phyloP scores from a whole-genome alignment of 2,113 vertebrate species.

The Oreotrochilus melanogaster region DNA sequence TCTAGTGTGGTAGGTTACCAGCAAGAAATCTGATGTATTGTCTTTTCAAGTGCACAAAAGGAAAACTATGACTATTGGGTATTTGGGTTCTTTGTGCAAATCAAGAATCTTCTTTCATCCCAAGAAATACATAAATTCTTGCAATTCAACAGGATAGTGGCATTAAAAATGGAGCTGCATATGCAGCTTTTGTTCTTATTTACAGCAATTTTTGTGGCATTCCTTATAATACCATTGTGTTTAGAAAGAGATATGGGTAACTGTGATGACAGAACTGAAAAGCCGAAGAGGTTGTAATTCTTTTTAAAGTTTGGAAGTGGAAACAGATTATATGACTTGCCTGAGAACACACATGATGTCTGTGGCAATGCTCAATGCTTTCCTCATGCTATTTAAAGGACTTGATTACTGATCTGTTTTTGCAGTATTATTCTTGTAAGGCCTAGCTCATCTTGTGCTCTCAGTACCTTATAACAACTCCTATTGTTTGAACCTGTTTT shows the following conservation, averaged over 20 bases:
- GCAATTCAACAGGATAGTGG: background rate
- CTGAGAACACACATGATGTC: background rate
- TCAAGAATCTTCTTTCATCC: background rate
- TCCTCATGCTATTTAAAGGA: conserved; percentile 44
- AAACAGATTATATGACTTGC: background rate
- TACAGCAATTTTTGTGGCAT: background rate
- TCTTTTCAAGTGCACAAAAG: background rate
- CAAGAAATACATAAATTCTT: background rate
- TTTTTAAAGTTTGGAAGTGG: background rate
- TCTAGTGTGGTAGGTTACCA: background rate
- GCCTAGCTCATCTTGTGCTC: background rate
- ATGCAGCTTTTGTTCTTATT: background rate
- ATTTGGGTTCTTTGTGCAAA: background rate
- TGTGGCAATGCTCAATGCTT: background rate
- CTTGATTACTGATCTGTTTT: conserved; percentile 42
- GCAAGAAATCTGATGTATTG: background rate
- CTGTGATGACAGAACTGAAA: background rate
- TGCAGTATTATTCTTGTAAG: conserved; percentile 12
- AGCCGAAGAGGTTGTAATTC: background rate
- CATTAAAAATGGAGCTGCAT: background rate
- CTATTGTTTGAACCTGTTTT: conserved; percentile 15
- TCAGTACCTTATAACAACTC: background rate
- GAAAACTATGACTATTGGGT: background rate
- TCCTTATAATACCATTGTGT: background rate
- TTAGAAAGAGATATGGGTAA: background rate